Conservation (phyloP, 2,888 invertebrate species). For the Magallana nippona region DNA sequence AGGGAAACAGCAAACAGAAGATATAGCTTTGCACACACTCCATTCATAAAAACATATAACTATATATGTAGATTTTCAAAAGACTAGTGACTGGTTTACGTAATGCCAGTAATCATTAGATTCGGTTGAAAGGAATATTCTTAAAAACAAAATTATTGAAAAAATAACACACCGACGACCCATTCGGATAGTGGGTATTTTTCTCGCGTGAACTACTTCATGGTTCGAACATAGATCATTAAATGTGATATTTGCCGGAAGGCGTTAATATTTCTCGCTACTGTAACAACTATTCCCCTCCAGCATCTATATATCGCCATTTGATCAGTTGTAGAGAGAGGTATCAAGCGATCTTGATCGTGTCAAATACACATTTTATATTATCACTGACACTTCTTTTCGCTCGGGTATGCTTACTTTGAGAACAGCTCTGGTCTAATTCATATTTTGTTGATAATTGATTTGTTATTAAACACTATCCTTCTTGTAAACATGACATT, state of each 20-base stretch:
- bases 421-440: too few relatives aligned
- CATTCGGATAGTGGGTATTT: not conserved
- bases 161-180: not conserved
- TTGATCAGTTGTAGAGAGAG: not conserved
- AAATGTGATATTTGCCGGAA: conserved; percentile 40
- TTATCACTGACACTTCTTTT: not conserved
- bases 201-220: not conserved
- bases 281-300: not conserved
- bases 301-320: conserved; percentile 10
- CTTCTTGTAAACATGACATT: too few relatives aligned
- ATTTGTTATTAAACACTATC: too few relatives aligned
- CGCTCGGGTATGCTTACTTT: too few relatives aligned
- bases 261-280: conserved; percentile 26
- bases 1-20: not conserved
- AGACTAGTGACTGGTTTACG: not conserved
- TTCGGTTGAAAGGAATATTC: not conserved
- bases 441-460: too few relatives aligned
- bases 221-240: conserved; percentile 12
- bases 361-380: conserved; percentile 9
- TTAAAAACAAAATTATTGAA: not conserved
- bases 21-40: not conserved
- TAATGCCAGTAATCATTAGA: not conserved
- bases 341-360: not conserved
- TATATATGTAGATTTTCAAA: not conserved
- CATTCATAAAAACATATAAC: not conserved